Base-by-base conservation (phyloP, 2,888 invertebrate species). In the Eupithecia abbreviata region DNA sequence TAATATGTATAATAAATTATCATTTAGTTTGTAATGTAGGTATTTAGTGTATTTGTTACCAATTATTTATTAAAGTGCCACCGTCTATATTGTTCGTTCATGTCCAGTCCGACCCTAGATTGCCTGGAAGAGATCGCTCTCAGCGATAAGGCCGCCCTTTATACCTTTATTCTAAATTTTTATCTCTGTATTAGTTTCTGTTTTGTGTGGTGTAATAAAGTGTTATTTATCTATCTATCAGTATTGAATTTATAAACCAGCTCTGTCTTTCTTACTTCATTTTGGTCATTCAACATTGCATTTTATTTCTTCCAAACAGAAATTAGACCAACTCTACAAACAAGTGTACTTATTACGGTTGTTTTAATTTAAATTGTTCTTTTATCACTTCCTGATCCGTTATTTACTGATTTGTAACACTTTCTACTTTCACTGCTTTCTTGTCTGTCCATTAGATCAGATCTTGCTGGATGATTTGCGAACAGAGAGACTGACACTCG, bases 361-460 rank as follows among this genome's bases (percentile, higher is more conserved):
- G 47, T 51, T 66, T 51, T 66, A 41, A 66, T 73, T 69, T 55
- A 43, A 67, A 73, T 72, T 15, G 67, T 67, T 67, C 12, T 18
- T 67, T 67, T 42, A 51, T 51, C 69, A 47, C 30, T 73, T 41
- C 42, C 42, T 12, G 18, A 55, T 71, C 15, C 41, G 30, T 58
- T 67, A 71, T 42, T 18, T 67, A 66, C 58, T 58, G 42, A 47
- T 72, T 72, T 58, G 47, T 62, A 67, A 68, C 58, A 68, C 75
- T 75, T 72, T 75, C 75, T 75, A 75, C 71, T 75, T 75, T 72
- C 71, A 72, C 75, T 71, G 51, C 75, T 55, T 75, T 51, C 49
- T 18, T 73, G 66, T 55, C 71, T 13, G 65, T 69, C 43, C 43
- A 18, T 68, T 47, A 68, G 69, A 69, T 69, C 47, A 15, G 4